These are phyloP conservation scores for Parnassius orleans DNA, from an alignment of 2,888 invertebrate genomes.

Conservation along the genomic window DNA sequence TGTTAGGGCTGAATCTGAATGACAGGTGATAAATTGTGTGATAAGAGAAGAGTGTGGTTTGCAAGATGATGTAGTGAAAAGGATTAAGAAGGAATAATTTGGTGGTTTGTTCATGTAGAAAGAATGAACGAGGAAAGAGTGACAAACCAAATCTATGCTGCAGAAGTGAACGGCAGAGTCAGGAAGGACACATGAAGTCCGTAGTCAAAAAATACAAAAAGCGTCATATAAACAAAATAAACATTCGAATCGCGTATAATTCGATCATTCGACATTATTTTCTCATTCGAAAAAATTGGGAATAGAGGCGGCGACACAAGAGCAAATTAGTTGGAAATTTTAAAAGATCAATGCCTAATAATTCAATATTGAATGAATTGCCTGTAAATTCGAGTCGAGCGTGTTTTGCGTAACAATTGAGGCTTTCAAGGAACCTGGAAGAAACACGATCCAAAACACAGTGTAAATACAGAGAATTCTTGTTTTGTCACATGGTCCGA, in stretches of 20 bases:
- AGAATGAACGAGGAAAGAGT: too few relatives aligned
- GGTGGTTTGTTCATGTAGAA: too few relatives aligned
- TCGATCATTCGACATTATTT: background rate
- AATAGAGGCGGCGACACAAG: background rate
- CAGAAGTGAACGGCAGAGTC: too few relatives aligned
- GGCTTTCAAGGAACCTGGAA: constrained; percentile 33
- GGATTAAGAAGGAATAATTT: too few relatives aligned
- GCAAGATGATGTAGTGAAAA: too few relatives aligned
- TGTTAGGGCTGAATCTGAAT: too few relatives aligned
- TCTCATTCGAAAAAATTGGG: background rate
- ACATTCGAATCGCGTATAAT: background rate
- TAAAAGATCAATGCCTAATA: constrained; percentile 56
- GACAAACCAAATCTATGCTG: too few relatives aligned
- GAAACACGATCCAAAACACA: constrained; percentile 32
- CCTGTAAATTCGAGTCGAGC: constrained; percentile 70
- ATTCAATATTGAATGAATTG: constrained; percentile 66
- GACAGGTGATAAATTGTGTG: too few relatives aligned
- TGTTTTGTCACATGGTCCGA: too few relatives aligned
- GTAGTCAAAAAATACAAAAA: background rate
- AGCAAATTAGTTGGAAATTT: background rate
- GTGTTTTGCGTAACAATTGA: constrained; percentile 56
- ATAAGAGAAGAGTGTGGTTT: too few relatives aligned
- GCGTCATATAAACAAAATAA: background rate
- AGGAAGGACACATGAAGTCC: too few relatives aligned
- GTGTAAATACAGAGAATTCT: background rate